phyloP scores from a whole-genome alignment of 2,113 vertebrate genomes.

The Ciconia maguari region DNA sequence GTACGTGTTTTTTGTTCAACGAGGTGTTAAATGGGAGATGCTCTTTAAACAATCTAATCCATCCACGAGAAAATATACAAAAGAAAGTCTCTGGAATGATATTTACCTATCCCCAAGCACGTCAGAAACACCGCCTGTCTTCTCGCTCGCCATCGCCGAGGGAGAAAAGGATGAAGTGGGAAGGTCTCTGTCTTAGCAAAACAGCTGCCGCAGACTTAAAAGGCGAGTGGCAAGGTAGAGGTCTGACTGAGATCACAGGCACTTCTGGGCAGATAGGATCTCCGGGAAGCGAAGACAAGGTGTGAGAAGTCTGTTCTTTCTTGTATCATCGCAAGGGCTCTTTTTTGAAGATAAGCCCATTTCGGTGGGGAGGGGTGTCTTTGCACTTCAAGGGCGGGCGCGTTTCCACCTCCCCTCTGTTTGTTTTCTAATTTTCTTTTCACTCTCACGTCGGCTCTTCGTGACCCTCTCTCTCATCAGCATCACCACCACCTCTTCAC shows the following conservation, averaged over 20 bases:
- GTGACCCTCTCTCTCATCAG: slow-evolving; percentile 45
- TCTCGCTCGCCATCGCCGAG: not conserved
- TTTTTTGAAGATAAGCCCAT: slow-evolving; percentile 66
- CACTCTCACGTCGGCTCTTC: not conserved
- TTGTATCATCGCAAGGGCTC: slow-evolving; percentile 45
- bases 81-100: slow-evolving; percentile 11
- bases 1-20: not conserved
- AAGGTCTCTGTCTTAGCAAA: slow-evolving; percentile 27
- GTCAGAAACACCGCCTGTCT: not conserved
- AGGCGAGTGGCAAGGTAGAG: slow-evolving; percentile 53
- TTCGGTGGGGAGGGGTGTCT: not conserved
- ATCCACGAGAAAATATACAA: slow-evolving; percentile 6
- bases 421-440: slow-evolving; percentile 63
- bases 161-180: slow-evolving; percentile 45
- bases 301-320: slow-evolving; percentile 66
- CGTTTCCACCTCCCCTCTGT: slow-evolving; percentile 35
- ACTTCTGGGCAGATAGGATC: slow-evolving; percentile 64
- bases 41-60: slow-evolving; percentile 56
- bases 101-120: not conserved
- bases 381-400: slow-evolving; percentile 59
- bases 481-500: slow-evolving; percentile 30
- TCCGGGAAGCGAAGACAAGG: slow-evolving; percentile 64
- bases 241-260: slow-evolving; percentile 64
- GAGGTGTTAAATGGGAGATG: slow-evolving; percentile 54
- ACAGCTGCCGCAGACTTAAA: slow-evolving; percentile 62